phyloP scores from a whole-genome alignment of 1,140 invertebrate species.

The Nilaparvata lugens region DNA sequence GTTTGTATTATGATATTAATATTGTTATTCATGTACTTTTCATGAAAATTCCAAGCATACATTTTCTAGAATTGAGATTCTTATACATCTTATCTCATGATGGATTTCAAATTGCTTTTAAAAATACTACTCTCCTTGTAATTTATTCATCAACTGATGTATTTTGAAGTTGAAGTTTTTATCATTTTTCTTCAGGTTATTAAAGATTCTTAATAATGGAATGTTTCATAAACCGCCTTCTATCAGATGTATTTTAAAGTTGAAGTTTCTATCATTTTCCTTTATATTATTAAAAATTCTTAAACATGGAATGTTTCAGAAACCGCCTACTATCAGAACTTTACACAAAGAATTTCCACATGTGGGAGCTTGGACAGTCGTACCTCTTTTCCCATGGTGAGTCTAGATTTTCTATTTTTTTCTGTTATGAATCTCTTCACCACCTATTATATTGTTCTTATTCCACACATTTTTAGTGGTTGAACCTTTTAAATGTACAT shows the following conservation, averaged over 20 bases:
- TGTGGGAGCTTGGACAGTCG: slow-evolving; percentile 53
- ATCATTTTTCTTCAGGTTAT: not conserved
- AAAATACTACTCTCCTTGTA: too few species aligned
- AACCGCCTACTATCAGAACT: slow-evolving; percentile 24
- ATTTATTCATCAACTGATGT: too few species aligned
- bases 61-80: too few species aligned
- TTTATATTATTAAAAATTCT: not conserved
- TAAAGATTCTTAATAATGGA: not conserved
- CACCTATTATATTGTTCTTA: slow-evolving; percentile 6
- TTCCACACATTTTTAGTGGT: not conserved
- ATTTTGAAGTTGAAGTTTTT: not conserved
- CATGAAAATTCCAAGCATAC: too few species aligned
- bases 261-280: not conserved
- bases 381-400: slow-evolving; percentile 47
- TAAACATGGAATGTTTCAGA: not conserved
- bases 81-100: too few species aligned
- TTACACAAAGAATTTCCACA: slow-evolving; percentile 50
- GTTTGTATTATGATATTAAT: too few species aligned
- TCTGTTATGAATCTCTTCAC: not conserved
- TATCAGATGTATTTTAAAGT: not conserved
- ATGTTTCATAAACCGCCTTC: not conserved
- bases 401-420: slow-evolving; percentile 19
- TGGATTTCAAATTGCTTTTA: too few species aligned
- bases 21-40: too few species aligned
- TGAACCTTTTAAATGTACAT: not conserved